Evolutionary conservation across 2,888 invertebrate species (phyloP).

Genomic region (Lithophane socia): DNA sequence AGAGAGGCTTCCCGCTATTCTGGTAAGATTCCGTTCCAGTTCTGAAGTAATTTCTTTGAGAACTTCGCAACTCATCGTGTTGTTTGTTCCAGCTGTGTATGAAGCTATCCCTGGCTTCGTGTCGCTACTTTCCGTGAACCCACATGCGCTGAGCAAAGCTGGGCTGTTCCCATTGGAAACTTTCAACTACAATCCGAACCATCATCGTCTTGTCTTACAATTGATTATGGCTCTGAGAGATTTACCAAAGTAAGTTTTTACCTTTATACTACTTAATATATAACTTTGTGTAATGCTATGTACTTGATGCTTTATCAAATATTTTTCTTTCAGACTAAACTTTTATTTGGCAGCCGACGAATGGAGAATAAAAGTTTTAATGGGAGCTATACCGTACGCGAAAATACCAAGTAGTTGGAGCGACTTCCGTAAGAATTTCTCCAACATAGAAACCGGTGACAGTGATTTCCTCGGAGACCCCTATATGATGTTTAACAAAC

Average conservation of each 20-base stretch:
- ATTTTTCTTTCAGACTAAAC: conserved; percentile 83
- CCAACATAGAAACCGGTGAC: conserved; percentile 84
- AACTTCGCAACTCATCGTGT: conserved; percentile 46
- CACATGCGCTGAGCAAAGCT: conserved; percentile 86
- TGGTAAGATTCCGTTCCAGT: conserved; percentile 75
- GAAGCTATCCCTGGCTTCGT: conserved; percentile 89
- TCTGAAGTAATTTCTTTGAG: conserved; percentile 42
- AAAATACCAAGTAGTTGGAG: conserved; percentile 87
- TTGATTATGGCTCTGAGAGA: conserved; percentile 89
- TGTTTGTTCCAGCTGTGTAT: conserved; percentile 83
- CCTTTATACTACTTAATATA: neutral
- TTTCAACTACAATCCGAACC: conserved; percentile 84
- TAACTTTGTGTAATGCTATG: neutral
- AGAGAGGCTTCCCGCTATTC: conserved; percentile 87
- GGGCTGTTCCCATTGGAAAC: conserved; percentile 85
- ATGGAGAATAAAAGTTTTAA: conserved; percentile 88
- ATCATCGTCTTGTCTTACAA: conserved; percentile 87
- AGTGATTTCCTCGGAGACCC: conserved; percentile 88
- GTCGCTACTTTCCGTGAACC: conserved; percentile 88
- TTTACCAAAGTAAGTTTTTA: conserved; percentile 86
- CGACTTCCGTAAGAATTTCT: conserved; percentile 86
- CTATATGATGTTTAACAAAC: conserved; percentile 88
- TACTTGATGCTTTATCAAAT: conserved; percentile 8
- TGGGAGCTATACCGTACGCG: conserved; percentile 79
- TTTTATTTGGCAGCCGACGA: conserved; percentile 90